Conservation (phyloP, 2,888 invertebrate species). For the Chirona hameri region DNA sequence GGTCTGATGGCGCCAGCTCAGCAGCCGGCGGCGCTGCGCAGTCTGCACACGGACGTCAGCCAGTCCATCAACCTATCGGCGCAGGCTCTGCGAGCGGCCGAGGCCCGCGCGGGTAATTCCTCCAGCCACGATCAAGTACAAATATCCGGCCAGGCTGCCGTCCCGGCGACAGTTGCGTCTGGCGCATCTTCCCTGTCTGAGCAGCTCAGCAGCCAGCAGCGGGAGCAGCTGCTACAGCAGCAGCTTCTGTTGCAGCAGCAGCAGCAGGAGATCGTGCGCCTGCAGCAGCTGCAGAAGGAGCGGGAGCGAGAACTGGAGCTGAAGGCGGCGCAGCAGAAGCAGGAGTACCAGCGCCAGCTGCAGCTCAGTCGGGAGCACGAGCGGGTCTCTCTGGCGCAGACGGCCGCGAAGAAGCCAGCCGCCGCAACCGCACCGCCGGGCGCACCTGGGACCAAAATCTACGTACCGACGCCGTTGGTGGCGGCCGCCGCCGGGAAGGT, state of each 20-base stretch:
- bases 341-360: not conserved
- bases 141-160: not conserved
- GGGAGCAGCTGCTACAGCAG: not conserved
- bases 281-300: constrained; percentile 8
- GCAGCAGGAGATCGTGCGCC: not conserved
- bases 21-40: not conserved
- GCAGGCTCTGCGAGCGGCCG: not conserved
- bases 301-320: not conserved
- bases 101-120: not conserved
- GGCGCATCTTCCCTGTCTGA: not conserved
- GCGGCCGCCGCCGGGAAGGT: not conserved
- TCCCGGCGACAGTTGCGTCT: not conserved
- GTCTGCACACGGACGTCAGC: not conserved
- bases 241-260: not conserved
- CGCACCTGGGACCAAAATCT: not conserved
- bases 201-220: not conserved
- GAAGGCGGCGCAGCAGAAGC: not conserved
- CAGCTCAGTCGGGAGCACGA: not conserved
- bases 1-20: not conserved
- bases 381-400: not conserved
- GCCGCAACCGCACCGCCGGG: not conserved
- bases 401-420: too few species aligned
- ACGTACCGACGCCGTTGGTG: not conserved
- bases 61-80: constrained; percentile 4
- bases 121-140: not conserved